phyloP scores from a whole-genome alignment of 2,113 vertebrate species.

The Osmerus mordax region DNA sequence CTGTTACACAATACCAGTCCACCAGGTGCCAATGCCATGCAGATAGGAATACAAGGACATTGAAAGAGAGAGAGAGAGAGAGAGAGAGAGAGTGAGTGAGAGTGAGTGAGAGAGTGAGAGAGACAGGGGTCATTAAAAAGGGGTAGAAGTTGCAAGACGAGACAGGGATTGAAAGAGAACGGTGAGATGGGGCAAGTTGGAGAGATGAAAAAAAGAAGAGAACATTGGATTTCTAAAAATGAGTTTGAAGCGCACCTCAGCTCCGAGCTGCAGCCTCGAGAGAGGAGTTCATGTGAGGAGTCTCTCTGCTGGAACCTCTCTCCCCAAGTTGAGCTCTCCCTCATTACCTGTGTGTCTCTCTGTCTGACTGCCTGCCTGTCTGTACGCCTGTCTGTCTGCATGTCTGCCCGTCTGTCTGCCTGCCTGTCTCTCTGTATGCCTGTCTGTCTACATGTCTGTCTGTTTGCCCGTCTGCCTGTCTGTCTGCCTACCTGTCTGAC shows the following conservation, averaged over 20 bases:
- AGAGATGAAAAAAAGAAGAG: not conserved
- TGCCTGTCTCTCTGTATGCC: too few species aligned
- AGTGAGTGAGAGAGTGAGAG: too few species aligned
- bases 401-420: too few species aligned
- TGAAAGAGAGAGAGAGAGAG: not conserved
- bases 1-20: slow-evolving; percentile 39
- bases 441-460: too few species aligned
- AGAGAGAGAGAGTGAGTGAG: too few species aligned
- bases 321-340: not conserved
- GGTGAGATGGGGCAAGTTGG: not conserved
- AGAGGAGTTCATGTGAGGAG: not conserved
- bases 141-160: not conserved
- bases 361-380: too few species aligned
- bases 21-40: not conserved
- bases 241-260: not conserved
- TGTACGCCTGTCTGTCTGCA: too few species aligned
- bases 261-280: not conserved
- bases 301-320: too few species aligned
- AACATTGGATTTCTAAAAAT: not conserved
- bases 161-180: not conserved
- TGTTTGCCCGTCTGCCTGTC: too few species aligned
- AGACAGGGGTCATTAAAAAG: not conserved
- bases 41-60: not conserved
- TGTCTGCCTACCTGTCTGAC: too few species aligned
- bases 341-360: too few species aligned